These are phyloP conservation scores for Sturmia bella DNA, from an alignment of 2,888 invertebrate species.

Conservation along the genomic window DNA sequence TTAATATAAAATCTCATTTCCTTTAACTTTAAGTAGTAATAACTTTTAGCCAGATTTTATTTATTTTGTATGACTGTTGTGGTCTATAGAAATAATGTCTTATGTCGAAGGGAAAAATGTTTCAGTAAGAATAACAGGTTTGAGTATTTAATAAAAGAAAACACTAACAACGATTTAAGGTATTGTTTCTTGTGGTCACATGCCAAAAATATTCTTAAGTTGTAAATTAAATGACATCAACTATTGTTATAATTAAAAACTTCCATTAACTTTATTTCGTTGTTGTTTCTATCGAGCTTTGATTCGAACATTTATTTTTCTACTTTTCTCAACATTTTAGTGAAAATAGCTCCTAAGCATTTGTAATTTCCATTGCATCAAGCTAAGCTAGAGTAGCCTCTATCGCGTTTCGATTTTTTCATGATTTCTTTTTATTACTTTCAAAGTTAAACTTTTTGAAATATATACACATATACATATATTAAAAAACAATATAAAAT, in stretches of 20 bases:
- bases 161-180: too few species aligned
- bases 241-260: too few species aligned
- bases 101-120: too few species aligned
- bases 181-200: too few species aligned
- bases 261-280: background rate
- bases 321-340: constrained; percentile 12
- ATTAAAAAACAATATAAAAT: constrained; percentile 36
- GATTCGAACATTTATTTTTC: constrained; percentile 37
- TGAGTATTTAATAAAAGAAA: too few species aligned
- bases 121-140: too few species aligned
- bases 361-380: constrained; percentile 54
- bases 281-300: background rate
- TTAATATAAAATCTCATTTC: constrained; percentile 71
- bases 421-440: constrained; percentile 56
- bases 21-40: constrained; percentile 73
- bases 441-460: constrained; percentile 69
- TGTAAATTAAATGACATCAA: too few species aligned
- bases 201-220: too few species aligned
- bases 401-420: background rate
- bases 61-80: constrained; percentile 42
- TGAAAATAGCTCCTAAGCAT: constrained; percentile 21
- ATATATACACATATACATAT: constrained; percentile 65
- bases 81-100: too few species aligned
- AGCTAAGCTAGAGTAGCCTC: constrained; percentile 52
- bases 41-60: constrained; percentile 24